A percentile compares a stretch with the other conserved stretches of the same genome.
Evolutionary conservation across 2,113 vertebrate genomes (phyloP).

Genomic region (Cryptomyrus ogoouensis): DNA sequence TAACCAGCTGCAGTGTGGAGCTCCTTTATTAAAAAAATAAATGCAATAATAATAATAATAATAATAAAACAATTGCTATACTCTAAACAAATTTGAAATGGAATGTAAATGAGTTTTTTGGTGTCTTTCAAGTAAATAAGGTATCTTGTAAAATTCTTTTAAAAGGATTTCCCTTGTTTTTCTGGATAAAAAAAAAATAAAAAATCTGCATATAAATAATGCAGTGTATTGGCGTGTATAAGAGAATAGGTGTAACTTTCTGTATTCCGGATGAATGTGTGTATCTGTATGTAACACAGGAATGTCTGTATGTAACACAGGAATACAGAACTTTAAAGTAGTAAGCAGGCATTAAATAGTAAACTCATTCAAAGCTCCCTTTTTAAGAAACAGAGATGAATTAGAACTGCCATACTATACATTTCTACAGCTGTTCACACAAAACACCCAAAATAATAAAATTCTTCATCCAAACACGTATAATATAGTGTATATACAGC

Average conservation of each 20-base stretch:
- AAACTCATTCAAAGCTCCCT: neutral
- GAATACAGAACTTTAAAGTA: neutral
- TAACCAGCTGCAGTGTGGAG: conserved; percentile 51
- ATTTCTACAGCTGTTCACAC: neutral
- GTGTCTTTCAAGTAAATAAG: neutral
- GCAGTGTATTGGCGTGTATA: neutral
- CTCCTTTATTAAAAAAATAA: conserved; percentile 44
- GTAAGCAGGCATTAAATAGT: neutral
- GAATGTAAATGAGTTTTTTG: conserved; percentile 33
- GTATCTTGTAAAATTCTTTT: neutral
- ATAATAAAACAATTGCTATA: conserved; percentile 56
- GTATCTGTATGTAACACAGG: neutral
- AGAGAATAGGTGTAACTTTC: neutral
- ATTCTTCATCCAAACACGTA: neutral
- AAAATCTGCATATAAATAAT: neutral
- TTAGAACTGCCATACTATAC: neutral
- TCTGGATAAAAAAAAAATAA: neutral
- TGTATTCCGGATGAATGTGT: neutral
- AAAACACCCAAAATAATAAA: neutral
- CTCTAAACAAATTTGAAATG: conserved; percentile 58
- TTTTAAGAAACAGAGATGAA: neutral
- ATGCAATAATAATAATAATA: neutral
- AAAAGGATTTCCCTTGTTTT: neutral
- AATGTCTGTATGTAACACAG: neutral
- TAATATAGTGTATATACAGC: neutral